These are phyloP conservation scores for Rhyacophila evoluta DNA, from an alignment of 2,888 invertebrate genomes.

Conservation along the genomic window DNA sequence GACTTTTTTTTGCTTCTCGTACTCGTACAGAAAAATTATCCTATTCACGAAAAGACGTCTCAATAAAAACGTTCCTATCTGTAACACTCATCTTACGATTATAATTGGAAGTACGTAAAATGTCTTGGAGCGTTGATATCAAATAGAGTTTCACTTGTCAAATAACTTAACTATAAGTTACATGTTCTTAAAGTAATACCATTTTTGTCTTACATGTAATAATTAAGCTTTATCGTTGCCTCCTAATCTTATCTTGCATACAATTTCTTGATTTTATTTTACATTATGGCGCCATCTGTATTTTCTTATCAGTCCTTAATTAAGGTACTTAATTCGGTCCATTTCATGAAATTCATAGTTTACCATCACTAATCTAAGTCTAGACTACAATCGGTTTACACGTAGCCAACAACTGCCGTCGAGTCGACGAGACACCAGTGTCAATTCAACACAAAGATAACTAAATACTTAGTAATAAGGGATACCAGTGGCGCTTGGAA, in stretches of 20 bases:
- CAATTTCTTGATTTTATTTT: background rate
- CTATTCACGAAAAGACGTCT: no score
- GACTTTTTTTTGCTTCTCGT: no score
- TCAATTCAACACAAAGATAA: background rate
- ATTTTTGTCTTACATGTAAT: background rate
- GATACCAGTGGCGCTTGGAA: background rate
- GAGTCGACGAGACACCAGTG: background rate
- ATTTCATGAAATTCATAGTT: background rate
- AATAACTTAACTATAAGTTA: no score
- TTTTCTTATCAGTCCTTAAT: no score
- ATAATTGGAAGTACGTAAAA: no score
- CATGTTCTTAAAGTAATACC: background rate
- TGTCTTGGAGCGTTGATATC: no score
- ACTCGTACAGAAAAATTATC: no score
- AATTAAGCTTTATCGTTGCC: background rate
- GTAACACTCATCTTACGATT: no score
- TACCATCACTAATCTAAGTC: background rate
- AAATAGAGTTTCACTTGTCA: no score
- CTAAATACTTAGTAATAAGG: background rate
- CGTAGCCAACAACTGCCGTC: background rate
- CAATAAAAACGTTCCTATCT: no score
- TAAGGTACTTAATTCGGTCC: no score
- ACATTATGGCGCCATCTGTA: background rate
- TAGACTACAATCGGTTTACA: constrained; percentile 24
- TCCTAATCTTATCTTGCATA: background rate